These are phyloP conservation scores for Julus scanicus DNA, from an alignment of 2,888 invertebrate genomes.

Conservation along the genomic window DNA sequence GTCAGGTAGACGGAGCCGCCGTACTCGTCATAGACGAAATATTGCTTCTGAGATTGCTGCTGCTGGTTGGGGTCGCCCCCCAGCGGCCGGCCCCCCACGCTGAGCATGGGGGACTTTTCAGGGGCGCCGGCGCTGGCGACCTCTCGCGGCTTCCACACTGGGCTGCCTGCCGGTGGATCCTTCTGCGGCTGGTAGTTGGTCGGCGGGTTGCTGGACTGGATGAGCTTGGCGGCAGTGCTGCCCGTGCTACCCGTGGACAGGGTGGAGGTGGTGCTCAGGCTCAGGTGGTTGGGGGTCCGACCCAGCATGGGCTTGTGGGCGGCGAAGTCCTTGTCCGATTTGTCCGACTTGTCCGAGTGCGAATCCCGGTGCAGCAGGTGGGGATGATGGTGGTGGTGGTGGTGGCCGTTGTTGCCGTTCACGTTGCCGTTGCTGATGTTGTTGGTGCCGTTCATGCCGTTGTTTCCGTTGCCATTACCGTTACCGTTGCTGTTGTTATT, in stretches of 20 bases:
- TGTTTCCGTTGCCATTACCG: conserved; percentile 85
- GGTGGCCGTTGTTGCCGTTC: conserved; percentile 78
- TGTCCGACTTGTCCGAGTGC: conserved; percentile 59
- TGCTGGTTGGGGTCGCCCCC: conserved; percentile 54
- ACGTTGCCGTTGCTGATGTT: conserved; percentile 94
- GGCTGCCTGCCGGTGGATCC: conserved; percentile 80
- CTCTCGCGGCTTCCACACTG: conserved; percentile 98
- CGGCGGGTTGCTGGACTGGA: conserved; percentile 93
- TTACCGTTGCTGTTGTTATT: conserved; percentile 68
- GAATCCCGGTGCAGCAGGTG: conserved; percentile 59
- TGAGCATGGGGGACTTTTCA: conserved; percentile 53
- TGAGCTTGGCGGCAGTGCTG: conserved; percentile 85
- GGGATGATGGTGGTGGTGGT: too few relatives aligned
- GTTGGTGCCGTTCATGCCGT: too few relatives aligned
- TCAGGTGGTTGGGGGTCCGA: conserved; percentile 92
- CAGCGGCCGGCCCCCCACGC: conserved; percentile 35
- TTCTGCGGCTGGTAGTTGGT: conserved; percentile 83
- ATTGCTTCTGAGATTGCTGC: conserved; percentile 59
- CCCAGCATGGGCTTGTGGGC: conserved; percentile 76
- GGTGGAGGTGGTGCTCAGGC: conserved; percentile 92
- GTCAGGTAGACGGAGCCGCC: conserved; percentile 60
- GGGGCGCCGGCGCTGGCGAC: too few relatives aligned
- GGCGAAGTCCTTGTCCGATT: conserved; percentile 59
- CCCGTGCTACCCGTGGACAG: conserved; percentile 93
- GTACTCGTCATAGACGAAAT: conserved; percentile 61